These are phyloP conservation scores for Turdus rufiventris DNA, from an alignment of 2,113 vertebrate species.

Conservation along the genomic window DNA sequence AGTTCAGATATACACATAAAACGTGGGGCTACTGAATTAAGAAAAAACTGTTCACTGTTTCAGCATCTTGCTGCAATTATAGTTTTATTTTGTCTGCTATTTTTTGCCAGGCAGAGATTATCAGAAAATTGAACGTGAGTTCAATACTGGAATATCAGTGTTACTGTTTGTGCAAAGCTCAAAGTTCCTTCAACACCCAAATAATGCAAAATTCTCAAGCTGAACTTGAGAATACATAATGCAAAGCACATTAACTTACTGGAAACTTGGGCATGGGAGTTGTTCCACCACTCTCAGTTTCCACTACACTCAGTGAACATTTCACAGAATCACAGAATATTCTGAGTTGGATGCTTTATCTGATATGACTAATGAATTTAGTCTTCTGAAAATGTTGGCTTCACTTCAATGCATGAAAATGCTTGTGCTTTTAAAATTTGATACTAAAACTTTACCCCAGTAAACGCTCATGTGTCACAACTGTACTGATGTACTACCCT, in stretches of 20 bases:
- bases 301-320: not conserved
- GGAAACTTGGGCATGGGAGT: not conserved
- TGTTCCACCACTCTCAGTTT: not conserved
- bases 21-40: slow-evolving; percentile 8
- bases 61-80: slow-evolving; percentile 16
- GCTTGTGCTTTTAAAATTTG: not conserved
- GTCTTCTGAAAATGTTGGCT: not conserved
- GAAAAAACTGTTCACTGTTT: not conserved
- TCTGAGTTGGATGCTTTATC: not conserved
- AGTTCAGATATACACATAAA: not conserved
- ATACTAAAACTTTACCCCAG: not conserved
- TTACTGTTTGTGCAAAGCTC: not conserved
- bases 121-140: slow-evolving; percentile 1
- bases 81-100: not conserved
- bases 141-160: not conserved
- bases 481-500: not conserved
- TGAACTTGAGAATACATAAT: not conserved
- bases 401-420: not conserved
- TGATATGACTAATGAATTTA: not conserved
- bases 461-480: fast-evolving
- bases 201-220: not conserved
- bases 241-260: not conserved
- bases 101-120: not conserved
- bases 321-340: not conserved
- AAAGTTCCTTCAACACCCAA: not conserved